phyloP scores from a whole-genome alignment of 2,888 invertebrate genomes.

The Tetropium fuscum region DNA sequence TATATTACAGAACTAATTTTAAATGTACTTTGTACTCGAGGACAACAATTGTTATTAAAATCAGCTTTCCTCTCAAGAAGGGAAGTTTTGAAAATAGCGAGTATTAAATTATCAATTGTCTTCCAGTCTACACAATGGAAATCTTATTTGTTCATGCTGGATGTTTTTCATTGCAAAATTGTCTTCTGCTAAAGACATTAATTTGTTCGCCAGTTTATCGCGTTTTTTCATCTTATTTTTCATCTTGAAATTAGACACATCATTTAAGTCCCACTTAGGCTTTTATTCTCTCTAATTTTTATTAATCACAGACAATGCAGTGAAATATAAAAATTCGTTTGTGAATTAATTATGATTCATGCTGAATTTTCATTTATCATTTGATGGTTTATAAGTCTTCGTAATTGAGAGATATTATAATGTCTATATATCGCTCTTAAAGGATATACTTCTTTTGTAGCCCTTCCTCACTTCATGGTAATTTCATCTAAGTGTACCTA shows the following conservation, averaged over 20 bases:
- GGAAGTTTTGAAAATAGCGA: slow-evolving; percentile 5
- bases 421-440: too few relatives aligned
- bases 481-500: too few relatives aligned
- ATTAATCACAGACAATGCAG: slow-evolving; percentile 6
- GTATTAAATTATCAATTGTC: slow-evolving; percentile 21
- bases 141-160: slow-evolving; percentile 14
- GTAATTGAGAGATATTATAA: too few relatives aligned
- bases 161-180: slow-evolving; percentile 1
- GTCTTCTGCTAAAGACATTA: slow-evolving; percentile 5
- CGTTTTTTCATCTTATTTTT: slow-evolving; percentile 6
- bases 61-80: background rate
- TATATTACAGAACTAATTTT: slow-evolving; percentile 14
- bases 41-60: slow-evolving; percentile 5
- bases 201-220: slow-evolving; percentile 12
- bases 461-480: too few relatives aligned
- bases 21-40: slow-evolving; percentile 1
- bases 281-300: slow-evolving; percentile 2
- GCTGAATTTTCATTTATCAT: too few relatives aligned
- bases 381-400: too few relatives aligned
- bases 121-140: slow-evolving; percentile 7
- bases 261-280: slow-evolving; percentile 1
- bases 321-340: too few relatives aligned
- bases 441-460: too few relatives aligned
- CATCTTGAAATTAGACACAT: background rate
- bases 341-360: too few relatives aligned